Evolutionary conservation across 1,140 invertebrate species (phyloP).

Genomic region (Euglossa dilemma): DNA sequence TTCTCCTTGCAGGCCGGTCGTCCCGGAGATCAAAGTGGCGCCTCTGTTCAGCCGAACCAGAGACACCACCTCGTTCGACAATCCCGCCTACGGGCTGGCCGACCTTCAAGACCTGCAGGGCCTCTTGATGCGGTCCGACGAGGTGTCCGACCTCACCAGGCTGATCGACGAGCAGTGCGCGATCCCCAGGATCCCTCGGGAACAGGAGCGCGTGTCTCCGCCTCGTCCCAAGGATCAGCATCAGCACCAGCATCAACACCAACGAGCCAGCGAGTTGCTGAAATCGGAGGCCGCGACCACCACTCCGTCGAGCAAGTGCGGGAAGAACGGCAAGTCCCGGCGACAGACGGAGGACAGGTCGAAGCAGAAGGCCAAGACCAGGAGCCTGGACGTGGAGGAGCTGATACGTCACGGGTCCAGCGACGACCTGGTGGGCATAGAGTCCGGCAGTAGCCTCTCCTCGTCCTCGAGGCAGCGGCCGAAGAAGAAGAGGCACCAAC

Average conservation of each 20-base stretch:
- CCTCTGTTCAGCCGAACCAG: conserved; percentile 62
- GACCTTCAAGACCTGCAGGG: conserved; percentile 76
- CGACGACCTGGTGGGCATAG: conserved; percentile 80
- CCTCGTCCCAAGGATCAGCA: conserved; percentile 48
- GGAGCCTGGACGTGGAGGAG: conserved; percentile 67
- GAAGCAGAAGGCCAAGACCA: conserved; percentile 52
- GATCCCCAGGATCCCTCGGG: conserved; percentile 36
- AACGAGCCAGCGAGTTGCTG: background rate
- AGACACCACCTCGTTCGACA: conserved; percentile 78
- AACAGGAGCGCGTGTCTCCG: conserved; percentile 22
- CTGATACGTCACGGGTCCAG: conserved; percentile 80
- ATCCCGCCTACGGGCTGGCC: conserved; percentile 78
- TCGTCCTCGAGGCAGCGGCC: conserved; percentile 64
- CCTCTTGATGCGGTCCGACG: conserved; percentile 74
- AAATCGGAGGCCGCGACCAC: background rate
- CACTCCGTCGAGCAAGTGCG: conserved; percentile 19
- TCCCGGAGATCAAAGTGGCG: conserved; percentile 71
- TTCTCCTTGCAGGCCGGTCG: conserved; percentile 72
- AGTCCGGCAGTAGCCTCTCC: conserved; percentile 60
- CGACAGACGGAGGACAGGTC: conserved; percentile 54
- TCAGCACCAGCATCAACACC: background rate
- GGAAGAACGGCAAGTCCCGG: conserved; percentile 33
- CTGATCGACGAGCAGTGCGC: conserved; percentile 74
- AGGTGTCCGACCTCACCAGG: conserved; percentile 75
- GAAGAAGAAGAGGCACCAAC: conserved; percentile 75